Conservation (phyloP, 2,888 invertebrate genomes). For the Sipunculus nudus region DNA sequence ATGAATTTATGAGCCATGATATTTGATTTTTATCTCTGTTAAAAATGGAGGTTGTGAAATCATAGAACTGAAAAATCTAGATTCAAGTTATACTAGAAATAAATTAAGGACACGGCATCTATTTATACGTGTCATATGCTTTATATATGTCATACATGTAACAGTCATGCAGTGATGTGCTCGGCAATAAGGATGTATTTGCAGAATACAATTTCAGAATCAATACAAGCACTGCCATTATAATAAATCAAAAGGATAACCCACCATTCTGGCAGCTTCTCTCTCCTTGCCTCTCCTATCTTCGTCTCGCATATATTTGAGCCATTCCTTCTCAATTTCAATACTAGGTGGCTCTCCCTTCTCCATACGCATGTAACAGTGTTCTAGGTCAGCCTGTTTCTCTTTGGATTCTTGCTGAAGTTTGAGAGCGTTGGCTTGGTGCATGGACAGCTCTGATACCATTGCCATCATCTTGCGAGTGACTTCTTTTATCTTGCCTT, state of each 20-base stretch:
- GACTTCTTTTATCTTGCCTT: constrained; percentile 60
- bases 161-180: no score
- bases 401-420: constrained; percentile 43
- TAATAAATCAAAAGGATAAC: constrained; percentile 1
- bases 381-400: constrained; percentile 57
- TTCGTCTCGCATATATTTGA: constrained; percentile 49
- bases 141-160: no score
- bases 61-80: no score
- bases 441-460: constrained; percentile 66
- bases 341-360: constrained; percentile 64
- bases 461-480: constrained; percentile 66
- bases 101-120: no score
- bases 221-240: neutral
- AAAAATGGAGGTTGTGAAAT: no score
- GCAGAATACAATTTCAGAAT: no score
- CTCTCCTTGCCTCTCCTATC: constrained; percentile 46
- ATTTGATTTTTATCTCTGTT: no score
- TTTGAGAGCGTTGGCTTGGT: constrained; percentile 54
- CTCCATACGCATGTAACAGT: constrained; percentile 64
- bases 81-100: no score
- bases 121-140: no score
- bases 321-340: constrained; percentile 61
- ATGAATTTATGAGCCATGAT: no score
- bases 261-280: constrained; percentile 53
- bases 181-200: no score